Conservation (phyloP, 2,113 vertebrate genomes). For the Xenopus laevis region DNA sequence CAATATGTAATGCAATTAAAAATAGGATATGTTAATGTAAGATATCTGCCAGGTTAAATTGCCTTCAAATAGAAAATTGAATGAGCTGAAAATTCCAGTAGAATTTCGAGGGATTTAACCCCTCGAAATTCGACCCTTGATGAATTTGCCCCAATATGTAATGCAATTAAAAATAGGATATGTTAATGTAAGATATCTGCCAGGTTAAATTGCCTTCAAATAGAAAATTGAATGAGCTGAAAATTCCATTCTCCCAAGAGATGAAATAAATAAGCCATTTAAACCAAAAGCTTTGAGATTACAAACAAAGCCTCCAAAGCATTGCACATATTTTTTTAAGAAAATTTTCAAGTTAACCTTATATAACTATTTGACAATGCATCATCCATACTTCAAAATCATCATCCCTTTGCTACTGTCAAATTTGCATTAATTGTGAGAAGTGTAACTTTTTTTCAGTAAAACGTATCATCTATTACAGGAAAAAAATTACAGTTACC, state of each 20-base stretch:
- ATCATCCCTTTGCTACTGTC: background rate
- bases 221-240: conserved; percentile 16
- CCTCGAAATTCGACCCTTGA: too few relatives aligned
- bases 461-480: conserved; percentile 22
- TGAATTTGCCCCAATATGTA: too few relatives aligned
- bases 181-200: background rate
- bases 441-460: conserved; percentile 16
- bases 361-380: conserved; percentile 26
- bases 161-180: conserved; percentile 4
- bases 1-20: too few relatives aligned
- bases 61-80: conserved; percentile 23
- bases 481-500: conserved; percentile 25
- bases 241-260: conserved; percentile 3
- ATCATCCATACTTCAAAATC: background rate
- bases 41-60: conserved; percentile 18
- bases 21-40: background rate
- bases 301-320: background rate
- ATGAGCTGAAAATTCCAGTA: conserved; percentile 4
- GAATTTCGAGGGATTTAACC: too few relatives aligned
- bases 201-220: conserved; percentile 32
- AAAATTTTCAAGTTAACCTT: conserved; percentile 12
- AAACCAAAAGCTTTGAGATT: background rate
- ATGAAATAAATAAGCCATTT: conserved; percentile 30
- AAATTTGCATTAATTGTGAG: conserved; percentile 26
- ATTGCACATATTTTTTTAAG: conserved; percentile 7